Base-by-base conservation (phyloP, 2,797 vertebrate species). In the Eulemur coronatus region DNA sequence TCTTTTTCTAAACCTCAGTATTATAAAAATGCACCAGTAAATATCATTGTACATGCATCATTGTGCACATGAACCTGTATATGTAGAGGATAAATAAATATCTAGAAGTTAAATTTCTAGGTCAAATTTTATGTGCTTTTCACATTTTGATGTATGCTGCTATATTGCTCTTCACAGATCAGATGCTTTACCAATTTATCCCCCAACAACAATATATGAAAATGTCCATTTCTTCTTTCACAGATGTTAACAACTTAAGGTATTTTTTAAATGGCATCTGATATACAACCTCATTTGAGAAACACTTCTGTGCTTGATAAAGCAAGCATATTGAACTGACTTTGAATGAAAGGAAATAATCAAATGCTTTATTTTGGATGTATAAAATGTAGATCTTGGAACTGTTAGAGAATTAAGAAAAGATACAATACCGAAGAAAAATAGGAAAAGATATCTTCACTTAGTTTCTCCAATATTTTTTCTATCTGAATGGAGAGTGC, bases 401-500 rank as follows among this genome's bases (percentile, higher is more conserved):
- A 89, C 33, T 69, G 33, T n/a, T 85, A 87, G 69, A 90, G 28
- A 96, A 76, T 65, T 88, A 43, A 78, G 28, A 80, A 88, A 38
- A 86, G 24, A 92, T 84, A 52, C 17, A 52, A 81, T 13, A 70
- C 9, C 76, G 20, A 43, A 82, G 57, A 76, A 97, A 97, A 91
- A 57, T 48, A 87, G 79, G 28, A 59, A 95, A 91, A 95, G 13
- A 33, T 57, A 72, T 12, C 46, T 48, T 76, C 48, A 85, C n/a
- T 84, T 73, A 91, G 95, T 91, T 94, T 87, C 73, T 75, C 85
- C 18, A 96, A 91, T 13, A 57, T 72, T 91, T 93, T 94, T 92
- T 75, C 79, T 61, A 46, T 72, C 75, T 91, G 50, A 89, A n/a
- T 78, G 38, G 33, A 84, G 86, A 96, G 18, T 59, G 65, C 35